Evolutionary conservation across 2,797 vertebrate genomes (phyloP).

Genomic region (Agapornis canus): DNA sequence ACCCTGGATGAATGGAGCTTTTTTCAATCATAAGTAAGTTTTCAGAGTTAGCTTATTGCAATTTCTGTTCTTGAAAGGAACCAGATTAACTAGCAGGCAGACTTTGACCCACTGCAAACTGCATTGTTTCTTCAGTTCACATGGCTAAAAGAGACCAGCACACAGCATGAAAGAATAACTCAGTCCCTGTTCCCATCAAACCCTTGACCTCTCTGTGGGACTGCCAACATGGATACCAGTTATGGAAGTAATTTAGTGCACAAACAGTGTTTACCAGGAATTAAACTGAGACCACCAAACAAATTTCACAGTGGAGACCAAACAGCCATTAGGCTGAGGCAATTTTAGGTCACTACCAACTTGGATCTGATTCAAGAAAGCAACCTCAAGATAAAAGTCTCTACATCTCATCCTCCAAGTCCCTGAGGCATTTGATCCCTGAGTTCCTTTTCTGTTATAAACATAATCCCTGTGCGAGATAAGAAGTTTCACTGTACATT

Average conservation of each 20-base stretch:
- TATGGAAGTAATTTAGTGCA: conserved; percentile 54
- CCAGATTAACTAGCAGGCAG: background rate
- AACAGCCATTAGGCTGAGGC: conserved; percentile 34
- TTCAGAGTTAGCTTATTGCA: background rate
- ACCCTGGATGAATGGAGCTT: background rate
- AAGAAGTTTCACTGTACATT: conserved; percentile 47
- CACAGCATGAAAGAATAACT: conserved; percentile 19
- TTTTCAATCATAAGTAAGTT: background rate
- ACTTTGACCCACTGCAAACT: background rate
- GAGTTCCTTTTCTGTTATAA: conserved; percentile 47
- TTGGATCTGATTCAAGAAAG: conserved; percentile 48
- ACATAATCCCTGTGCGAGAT: conserved; percentile 50
- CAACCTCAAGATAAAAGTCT: conserved; percentile 51
- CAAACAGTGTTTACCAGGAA: conserved; percentile 59
- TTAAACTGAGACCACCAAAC: conserved; percentile 56
- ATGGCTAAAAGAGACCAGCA: background rate
- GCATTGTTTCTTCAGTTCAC: background rate
- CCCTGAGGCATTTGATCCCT: conserved; percentile 45
- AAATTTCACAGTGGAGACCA: conserved; percentile 39
- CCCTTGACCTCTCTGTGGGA: conserved; percentile 42
- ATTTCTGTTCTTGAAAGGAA: background rate
- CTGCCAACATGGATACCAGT: conserved; percentile 46
- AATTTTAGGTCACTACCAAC: conserved; percentile 64
- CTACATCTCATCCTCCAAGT: conserved; percentile 8
- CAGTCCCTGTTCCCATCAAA: conserved; percentile 50